Percentiles rank a stretch among this genome's conserved stretches.
Evolutionary conservation across 1,140 invertebrate genomes (phyloP).

Genomic region (Drosophila seguyi): DNA sequence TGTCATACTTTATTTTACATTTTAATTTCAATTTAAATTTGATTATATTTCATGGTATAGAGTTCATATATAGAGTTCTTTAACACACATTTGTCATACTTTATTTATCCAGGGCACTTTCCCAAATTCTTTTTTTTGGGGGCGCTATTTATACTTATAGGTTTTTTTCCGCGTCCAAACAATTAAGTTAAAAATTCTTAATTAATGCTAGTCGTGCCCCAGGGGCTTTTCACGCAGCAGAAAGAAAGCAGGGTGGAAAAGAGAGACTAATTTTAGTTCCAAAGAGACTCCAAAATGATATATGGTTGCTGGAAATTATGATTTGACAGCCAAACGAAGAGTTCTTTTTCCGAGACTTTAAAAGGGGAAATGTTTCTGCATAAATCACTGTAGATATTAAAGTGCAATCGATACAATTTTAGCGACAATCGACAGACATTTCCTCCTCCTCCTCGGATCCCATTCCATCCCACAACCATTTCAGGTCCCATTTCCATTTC

Average conservation of each 20-base stretch:
- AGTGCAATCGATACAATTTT: slow-evolving; percentile 69
- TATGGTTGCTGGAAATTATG: slow-evolving; percentile 33
- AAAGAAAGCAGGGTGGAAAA: slow-evolving; percentile 9
- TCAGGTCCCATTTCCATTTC: slow-evolving; percentile 15
- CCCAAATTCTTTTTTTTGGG: not conserved
- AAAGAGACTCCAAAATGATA: slow-evolving; percentile 30
- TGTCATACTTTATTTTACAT: not conserved
- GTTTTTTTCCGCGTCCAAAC: slow-evolving; percentile 23
- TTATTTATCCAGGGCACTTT: slow-evolving; percentile 11
- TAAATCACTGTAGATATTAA: slow-evolving; percentile 52
- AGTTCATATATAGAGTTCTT: too few relatives aligned
- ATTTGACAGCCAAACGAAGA: slow-evolving; percentile 28
- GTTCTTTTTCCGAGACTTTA: slow-evolving; percentile 5
- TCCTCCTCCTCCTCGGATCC: slow-evolving; percentile 7
- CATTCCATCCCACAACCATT: slow-evolving; percentile 15
- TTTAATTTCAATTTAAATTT: not conserved
- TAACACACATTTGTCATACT: too few relatives aligned
- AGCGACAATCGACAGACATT: slow-evolving; percentile 32
- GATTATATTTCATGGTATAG: not conserved
- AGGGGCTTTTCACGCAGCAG: not conserved
- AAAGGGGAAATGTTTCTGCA: slow-evolving; percentile 13
- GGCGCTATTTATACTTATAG: slow-evolving; percentile 5
- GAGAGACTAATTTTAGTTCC: slow-evolving; percentile 57
- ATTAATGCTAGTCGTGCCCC: slow-evolving; percentile 52
- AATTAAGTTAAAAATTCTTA: slow-evolving; percentile 64